phyloP scores from a whole-genome alignment of 2,113 vertebrate genomes.

The Rhinoptilus africanus region DNA sequence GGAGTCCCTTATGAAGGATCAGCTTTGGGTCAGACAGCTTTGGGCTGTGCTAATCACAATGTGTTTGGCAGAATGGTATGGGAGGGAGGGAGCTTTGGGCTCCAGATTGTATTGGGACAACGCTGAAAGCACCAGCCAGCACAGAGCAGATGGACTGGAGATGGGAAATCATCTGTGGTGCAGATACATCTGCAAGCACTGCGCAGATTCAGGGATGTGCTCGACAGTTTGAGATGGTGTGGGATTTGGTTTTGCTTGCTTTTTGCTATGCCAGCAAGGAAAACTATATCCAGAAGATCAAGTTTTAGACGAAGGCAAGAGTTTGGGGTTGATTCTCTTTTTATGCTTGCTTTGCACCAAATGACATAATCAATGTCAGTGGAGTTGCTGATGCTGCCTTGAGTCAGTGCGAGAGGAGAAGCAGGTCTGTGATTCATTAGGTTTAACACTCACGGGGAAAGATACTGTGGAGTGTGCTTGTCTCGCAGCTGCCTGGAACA shows the following conservation, averaged over 20 bases:
- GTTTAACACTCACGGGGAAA: not conserved
- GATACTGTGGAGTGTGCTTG: not conserved
- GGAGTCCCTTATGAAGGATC: not conserved
- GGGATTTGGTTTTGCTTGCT: not conserved
- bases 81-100: not conserved
- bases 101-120: not conserved
- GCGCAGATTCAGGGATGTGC: not conserved
- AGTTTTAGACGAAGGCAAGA: not conserved
- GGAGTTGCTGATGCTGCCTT: slow-evolving; percentile 10
- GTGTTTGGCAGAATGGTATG: not conserved
- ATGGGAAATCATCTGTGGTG: not conserved
- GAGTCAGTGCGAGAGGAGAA: not conserved
- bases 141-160: not conserved
- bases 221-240: not conserved
- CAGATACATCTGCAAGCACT: not conserved
- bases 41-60: not conserved
- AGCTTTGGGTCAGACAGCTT: not conserved
- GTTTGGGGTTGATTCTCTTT: not conserved
- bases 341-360: slow-evolving; percentile 37
- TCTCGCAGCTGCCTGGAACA: not conserved
- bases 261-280: slow-evolving; percentile 19
- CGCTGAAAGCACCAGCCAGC: not conserved
- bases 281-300: not conserved
- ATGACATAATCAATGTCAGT: not conserved
- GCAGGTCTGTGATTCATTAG: not conserved